Evolutionary conservation across 2,797 vertebrate species (phyloP).

Genomic region (Hoplostethus atlanticus): DNA sequence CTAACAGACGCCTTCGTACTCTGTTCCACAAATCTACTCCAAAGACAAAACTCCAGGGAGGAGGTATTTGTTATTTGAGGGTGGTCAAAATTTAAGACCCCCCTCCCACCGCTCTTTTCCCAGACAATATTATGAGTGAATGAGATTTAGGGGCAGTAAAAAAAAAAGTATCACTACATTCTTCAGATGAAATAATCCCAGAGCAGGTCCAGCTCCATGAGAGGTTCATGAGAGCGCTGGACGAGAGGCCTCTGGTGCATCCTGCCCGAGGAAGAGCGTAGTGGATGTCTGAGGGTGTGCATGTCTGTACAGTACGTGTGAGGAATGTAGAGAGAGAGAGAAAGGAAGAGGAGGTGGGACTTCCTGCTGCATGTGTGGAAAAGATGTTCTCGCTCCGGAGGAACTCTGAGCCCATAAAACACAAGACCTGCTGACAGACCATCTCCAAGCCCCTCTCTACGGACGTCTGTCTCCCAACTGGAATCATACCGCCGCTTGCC

Average conservation of each 20-base stretch:
- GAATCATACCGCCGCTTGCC: too few species aligned
- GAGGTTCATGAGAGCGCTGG: constrained; percentile 29
- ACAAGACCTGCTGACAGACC: constrained; percentile 30
- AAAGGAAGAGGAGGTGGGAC: neutral
- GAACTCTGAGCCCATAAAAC: constrained; percentile 54
- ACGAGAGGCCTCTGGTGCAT: constrained; percentile 23
- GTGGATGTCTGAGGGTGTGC: constrained; percentile 1
- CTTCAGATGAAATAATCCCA: constrained; percentile 61
- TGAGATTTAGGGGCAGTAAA: constrained; percentile 42
- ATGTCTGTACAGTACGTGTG: neutral
- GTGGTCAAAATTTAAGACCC: constrained; percentile 61
- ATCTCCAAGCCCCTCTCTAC: neutral
- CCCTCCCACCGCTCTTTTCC: constrained; percentile 43
- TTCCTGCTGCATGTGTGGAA: constrained; percentile 58
- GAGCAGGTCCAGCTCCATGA: constrained; percentile 25
- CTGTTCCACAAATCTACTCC: constrained; percentile 29
- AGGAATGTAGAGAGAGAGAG: constrained; percentile 1
- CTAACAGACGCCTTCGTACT: constrained; percentile 2
- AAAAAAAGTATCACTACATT: constrained; percentile 29
- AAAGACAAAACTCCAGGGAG: constrained; percentile 52
- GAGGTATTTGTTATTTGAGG: constrained; percentile 54
- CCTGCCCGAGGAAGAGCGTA: neutral
- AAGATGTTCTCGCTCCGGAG: constrained; percentile 67
- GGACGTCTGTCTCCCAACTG: too few species aligned
- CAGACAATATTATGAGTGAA: constrained; percentile 47